Evolutionary conservation across 2,888 invertebrate species (phyloP), one percentile per base, ranked within the genome.

Genomic region (Pterostichus niger): DNA sequence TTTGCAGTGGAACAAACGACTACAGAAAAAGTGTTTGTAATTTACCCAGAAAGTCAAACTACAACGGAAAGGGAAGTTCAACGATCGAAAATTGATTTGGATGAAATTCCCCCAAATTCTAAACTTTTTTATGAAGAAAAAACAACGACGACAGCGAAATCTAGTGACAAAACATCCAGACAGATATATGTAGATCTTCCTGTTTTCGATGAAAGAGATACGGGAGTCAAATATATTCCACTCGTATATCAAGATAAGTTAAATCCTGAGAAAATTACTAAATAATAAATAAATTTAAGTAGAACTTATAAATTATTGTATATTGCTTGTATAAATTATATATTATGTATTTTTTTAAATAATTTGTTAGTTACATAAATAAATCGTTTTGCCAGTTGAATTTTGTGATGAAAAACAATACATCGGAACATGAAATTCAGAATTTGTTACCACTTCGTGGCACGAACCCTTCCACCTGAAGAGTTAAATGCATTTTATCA

Each of bases 121-220:
- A 80, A 68, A 68, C 52, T 80, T 0, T 68, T 49, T 31, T 64
- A 80, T 31, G 61, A 61, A 7, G 33, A 64, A 10, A 31, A 6
- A 24, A 49, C 52, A 1, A 68, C 52, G 5, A 59, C 10, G 6
- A 35, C 35, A 4, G 46, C 56, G 9, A 59, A 85, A 84, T n/a
- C 83, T 84, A 52, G 84, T 84, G 71, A 86, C 85, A 2, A 46
- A 44, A 81, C 84, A 46, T 78, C 84, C n/a, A 88, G 87, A 84
- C 87, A 86, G 44, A 88, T 90, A 84, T 89, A 87, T 81, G 87
- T 90, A 46, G 88, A 90, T 85, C 85, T 90, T 78, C 90, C 90
- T 1, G 89, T 90, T 35, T 89, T 88, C 83, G 89, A 87, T 11
- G 88, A 84, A 84, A 83, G 15, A 87, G 86, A 71, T 86, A 86